Percentiles rank a stretch among this genome's conserved stretches.
phyloP scores from a whole-genome alignment of 2,888 invertebrate genomes.

The Unio pictorum region DNA sequence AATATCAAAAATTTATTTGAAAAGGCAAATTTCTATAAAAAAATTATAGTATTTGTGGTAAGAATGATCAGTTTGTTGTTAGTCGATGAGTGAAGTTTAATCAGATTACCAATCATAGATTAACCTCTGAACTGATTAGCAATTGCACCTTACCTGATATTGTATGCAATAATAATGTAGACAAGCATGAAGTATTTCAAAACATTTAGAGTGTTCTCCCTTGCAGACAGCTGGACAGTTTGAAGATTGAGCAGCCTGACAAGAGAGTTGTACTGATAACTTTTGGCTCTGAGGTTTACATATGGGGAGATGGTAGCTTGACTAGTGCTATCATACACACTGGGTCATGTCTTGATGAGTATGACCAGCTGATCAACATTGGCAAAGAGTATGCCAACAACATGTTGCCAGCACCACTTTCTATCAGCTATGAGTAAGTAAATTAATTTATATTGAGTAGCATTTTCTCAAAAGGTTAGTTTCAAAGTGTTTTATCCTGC shows the following conservation, averaged over 20 bases:
- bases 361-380: constrained; percentile 35
- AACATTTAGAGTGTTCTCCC: background rate
- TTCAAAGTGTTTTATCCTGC: too few relatives aligned
- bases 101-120: too few relatives aligned
- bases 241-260: constrained; percentile 57
- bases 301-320: constrained; percentile 48
- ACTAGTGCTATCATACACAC: constrained; percentile 5
- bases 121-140: too few relatives aligned
- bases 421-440: constrained; percentile 43
- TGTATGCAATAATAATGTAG: too few relatives aligned
- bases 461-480: too few relatives aligned
- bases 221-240: constrained; percentile 57
- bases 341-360: constrained; percentile 21
- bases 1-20: too few relatives aligned
- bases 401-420: constrained; percentile 43
- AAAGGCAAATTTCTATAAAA: too few relatives aligned
- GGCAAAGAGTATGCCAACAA: constrained; percentile 44
- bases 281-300: constrained; percentile 52
- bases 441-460: background rate
- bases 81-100: too few relatives aligned
- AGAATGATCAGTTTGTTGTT: too few relatives aligned
- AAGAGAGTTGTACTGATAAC: constrained; percentile 54
- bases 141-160: too few relatives aligned
- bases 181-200: background rate
- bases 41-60: too few relatives aligned